These are phyloP conservation scores for Pseudolycoriella hygida DNA, from an alignment of 2,888 invertebrate species.

Conservation along the genomic window DNA sequence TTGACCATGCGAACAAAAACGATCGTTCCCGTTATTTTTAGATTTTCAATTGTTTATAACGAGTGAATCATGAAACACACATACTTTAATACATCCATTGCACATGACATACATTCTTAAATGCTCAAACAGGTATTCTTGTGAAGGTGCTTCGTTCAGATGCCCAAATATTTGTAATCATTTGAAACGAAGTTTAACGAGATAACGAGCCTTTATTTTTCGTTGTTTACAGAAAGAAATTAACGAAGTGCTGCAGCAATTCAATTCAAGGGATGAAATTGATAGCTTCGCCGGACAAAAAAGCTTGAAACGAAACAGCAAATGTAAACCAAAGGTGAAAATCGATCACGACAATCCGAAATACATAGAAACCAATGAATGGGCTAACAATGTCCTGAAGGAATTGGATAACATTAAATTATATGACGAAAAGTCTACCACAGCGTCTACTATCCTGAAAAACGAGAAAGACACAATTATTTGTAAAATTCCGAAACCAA, in stretches of 20 bases:
- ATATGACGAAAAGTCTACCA: constrained; percentile 17
- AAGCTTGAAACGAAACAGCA: not conserved
- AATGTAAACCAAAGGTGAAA: not conserved
- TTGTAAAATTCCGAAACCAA: constrained; percentile 23
- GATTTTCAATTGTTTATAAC: too few relatives aligned
- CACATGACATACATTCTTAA: too few relatives aligned
- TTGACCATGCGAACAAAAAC: too few relatives aligned
- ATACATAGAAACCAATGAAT: constrained; percentile 11
- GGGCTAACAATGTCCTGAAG: constrained; percentile 28
- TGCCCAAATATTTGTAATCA: too few relatives aligned
- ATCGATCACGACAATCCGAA: not conserved
- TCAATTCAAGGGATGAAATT: constrained; percentile 16
- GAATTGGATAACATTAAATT: constrained; percentile 29
- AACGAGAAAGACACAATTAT: constrained; percentile 6
- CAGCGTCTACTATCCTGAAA: constrained; percentile 4
- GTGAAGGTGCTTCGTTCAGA: too few relatives aligned
- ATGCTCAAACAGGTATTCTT: too few relatives aligned
- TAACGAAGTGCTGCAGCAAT: constrained; percentile 28
- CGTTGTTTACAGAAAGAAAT: constrained; percentile 26
- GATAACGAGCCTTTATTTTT: too few relatives aligned
- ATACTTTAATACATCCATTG: too few relatives aligned
- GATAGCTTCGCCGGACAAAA: not conserved
- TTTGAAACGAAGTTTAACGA: too few relatives aligned
- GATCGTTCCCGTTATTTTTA: too few relatives aligned
- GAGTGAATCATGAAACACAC: too few relatives aligned